phyloP scores from a whole-genome alignment of 2,113 vertebrate species.

The Elephantulus edwardii region DNA sequence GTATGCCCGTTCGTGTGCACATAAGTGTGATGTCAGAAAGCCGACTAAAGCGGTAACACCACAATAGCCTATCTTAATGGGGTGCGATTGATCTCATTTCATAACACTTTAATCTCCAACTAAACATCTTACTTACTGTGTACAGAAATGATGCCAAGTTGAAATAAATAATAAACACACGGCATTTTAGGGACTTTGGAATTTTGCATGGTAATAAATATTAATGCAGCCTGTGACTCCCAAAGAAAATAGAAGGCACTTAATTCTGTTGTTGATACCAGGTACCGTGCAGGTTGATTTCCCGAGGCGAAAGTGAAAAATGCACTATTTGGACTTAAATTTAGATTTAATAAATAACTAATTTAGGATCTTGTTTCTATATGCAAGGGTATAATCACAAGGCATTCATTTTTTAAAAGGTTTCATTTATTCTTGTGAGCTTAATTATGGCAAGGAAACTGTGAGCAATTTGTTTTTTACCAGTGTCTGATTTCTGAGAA shows the following conservation, averaged over 20 bases:
- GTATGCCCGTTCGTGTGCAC: not conserved
- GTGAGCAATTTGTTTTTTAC: conserved; percentile 99
- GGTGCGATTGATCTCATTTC: conserved; percentile 80
- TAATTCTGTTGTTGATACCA: conserved; percentile 87
- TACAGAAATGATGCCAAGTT: conserved; percentile 74
- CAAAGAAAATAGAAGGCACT: conserved; percentile 85
- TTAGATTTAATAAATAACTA: conserved; percentile 99
- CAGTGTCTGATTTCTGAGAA: conserved; percentile 99
- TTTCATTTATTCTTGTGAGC: conserved; percentile 99
- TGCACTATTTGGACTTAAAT: conserved; percentile 94
- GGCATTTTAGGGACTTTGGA: conserved; percentile 78
- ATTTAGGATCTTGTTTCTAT: conserved; percentile 96
- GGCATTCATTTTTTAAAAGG: conserved; percentile 96
- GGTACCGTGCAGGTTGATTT: conserved; percentile 93
- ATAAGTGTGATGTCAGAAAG: not conserved
- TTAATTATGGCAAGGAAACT: conserved; percentile 99
- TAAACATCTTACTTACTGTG: conserved; percentile 80
- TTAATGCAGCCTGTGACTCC: conserved; percentile 83
- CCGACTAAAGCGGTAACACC: not conserved
- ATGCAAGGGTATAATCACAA: conserved; percentile 98
- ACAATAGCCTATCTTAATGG: conserved; percentile 62
- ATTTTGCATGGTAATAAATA: conserved; percentile 84
- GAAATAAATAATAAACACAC: conserved; percentile 73
- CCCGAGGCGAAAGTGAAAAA: conserved; percentile 94
- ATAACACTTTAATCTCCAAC: conserved; percentile 81